phyloP scores from a whole-genome alignment of 2,888 invertebrate genomes.

The Dinocampus coccinellae region DNA sequence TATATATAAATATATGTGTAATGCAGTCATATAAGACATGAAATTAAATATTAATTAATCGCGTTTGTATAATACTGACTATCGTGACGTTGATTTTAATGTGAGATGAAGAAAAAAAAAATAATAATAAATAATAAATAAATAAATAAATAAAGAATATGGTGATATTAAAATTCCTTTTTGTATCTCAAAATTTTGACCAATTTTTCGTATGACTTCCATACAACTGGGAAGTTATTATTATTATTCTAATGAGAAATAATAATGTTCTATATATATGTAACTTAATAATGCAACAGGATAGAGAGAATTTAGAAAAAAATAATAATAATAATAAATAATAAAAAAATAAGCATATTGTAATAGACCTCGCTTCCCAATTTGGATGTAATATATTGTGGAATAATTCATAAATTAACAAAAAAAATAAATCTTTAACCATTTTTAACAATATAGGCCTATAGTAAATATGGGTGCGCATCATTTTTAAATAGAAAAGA shows the following conservation, averaged over 20 bases:
- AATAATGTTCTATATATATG: constrained; percentile 6
- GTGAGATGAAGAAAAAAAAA: constrained; percentile 3
- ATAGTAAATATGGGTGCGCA: not conserved
- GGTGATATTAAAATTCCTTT: constrained; percentile 35
- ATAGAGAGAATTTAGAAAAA: not conserved
- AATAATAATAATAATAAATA: not conserved
- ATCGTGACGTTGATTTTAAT: constrained; percentile 11
- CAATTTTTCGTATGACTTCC: constrained; percentile 28
- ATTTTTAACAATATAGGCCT: not conserved
- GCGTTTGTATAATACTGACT: constrained; percentile 29
- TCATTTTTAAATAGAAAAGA: not conserved
- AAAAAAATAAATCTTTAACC: not conserved
- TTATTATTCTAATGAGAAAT: not conserved
- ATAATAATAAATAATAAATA: too few species aligned
- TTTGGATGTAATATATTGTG: constrained; percentile 18
- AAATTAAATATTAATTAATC: constrained; percentile 1
- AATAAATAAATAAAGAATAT: too few species aligned
- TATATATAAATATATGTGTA: constrained; percentile 29
- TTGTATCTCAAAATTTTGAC: constrained; percentile 34
- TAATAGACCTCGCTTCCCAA: constrained; percentile 13
- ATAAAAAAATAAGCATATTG: not conserved
- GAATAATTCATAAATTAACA: not conserved
- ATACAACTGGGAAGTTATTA: constrained; percentile 18
- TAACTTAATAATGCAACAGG: not conserved
- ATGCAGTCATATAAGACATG: constrained; percentile 16